A percentile compares a stretch with the other conserved stretches of the same genome.
These are phyloP conservation scores for Aplochiton taeniatus DNA, from an alignment of 2,797 vertebrate species.

Conservation along the genomic window DNA sequence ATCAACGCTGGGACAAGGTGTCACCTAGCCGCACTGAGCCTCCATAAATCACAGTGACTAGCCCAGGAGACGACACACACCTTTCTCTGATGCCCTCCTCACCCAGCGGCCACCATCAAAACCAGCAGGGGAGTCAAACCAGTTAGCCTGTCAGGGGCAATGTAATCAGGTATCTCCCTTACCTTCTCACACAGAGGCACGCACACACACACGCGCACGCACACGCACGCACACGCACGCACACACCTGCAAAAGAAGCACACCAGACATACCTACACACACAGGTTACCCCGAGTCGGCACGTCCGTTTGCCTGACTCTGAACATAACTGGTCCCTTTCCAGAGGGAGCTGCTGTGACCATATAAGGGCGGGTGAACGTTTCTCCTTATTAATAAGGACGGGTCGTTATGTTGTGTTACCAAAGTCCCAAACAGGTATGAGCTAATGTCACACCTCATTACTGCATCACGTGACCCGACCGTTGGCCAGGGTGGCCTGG, in stretches of 20 bases:
- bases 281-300: constrained; percentile 2
- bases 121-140: too few relatives aligned
- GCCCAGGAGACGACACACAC: too few relatives aligned
- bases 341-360: not conserved
- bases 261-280: constrained; percentile 3
- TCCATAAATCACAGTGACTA: too few relatives aligned
- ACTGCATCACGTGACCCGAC: constrained; percentile 28
- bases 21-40: too few relatives aligned
- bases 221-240: constrained; percentile 21
- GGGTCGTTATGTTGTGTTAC: constrained; percentile 23
- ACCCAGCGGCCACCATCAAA: too few relatives aligned
- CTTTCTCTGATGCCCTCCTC: too few relatives aligned
- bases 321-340: not conserved
- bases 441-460: constrained; percentile 47
- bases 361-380: not conserved
- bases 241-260: too few relatives aligned
- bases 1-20: too few relatives aligned
- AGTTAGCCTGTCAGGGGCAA: too few relatives aligned
- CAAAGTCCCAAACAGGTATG: constrained; percentile 22
- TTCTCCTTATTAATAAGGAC: constrained; percentile 6
- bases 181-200: too few relatives aligned
- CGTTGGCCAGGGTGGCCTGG: constrained; percentile 3
- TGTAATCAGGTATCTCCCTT: too few relatives aligned
- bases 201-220: not conserved
- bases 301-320: not conserved